Base-by-base conservation (phyloP, 2,113 vertebrate genomes). In the Melanostigma gelatinosum region DNA sequence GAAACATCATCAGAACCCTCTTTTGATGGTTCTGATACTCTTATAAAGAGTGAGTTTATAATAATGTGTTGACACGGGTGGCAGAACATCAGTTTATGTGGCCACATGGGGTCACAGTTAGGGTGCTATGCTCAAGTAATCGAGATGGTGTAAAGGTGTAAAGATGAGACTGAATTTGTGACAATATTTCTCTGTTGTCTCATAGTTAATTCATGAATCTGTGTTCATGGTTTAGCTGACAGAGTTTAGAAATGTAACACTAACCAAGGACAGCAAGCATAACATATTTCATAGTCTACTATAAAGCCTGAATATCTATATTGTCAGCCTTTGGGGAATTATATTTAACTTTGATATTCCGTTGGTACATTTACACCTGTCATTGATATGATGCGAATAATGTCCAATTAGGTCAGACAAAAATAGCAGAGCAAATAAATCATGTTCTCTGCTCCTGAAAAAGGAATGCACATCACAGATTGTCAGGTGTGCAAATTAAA, bases 401-500 rank as follows among this genome's bases (percentile, higher is more conserved):
- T 91, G 85, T 93, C 91, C 93, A 95, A 94, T 95, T 94, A 94
- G 91, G 90, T 87, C 87, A 88, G 85, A 89, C 92, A 84, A 86
- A 92, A 89, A 92, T 88, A 94, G 84, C 77, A 80, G 74, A 63
- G 87, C 85, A 94, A 93, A 93, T 91, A 93, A 93, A 93, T 94
- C 92, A 92, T 88, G 85, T 91, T 92, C 80, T 83, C 29, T 77
- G 84, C 81, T 87, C 65, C 72, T 71, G 72, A 69, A 74, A 82
- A 88, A 73, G 77, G 64, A 70, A 84, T 73, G 32, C 83, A 87
- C 77, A 91, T 91, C 91, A 89, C 72, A 86, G 75, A 78, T 85
- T 94, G 93, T 92, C 91, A 93, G 92, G 88, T 85, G 83, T 78
- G 83, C 86, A 84, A 85, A 88, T 88, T 58, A 91, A 93, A 90